A percentile compares a stretch with the other conserved stretches of the same genome.
phyloP scores from a whole-genome alignment of 2,113 vertebrate species.

The Chloroceryle aenea region DNA sequence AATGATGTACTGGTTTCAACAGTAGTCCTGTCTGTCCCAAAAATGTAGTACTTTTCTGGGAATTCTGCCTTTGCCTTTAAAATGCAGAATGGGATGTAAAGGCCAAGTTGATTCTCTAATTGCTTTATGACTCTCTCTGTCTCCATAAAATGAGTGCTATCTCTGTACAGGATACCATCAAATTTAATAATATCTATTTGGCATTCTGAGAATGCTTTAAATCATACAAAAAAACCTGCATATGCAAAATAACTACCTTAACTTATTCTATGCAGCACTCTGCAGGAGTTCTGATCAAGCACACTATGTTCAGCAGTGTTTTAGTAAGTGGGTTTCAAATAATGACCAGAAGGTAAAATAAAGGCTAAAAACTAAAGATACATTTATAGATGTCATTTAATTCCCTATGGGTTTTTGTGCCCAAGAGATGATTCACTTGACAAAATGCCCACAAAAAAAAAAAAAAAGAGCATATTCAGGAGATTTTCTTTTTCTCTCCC shows the following conservation, averaged over 20 bases:
- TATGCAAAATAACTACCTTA: not conserved
- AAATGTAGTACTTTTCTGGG: not conserved
- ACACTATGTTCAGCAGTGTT: not conserved
- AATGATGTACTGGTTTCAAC: not conserved
- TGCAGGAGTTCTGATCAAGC: not conserved
- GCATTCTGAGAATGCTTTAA: not conserved
- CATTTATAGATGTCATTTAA: not conserved
- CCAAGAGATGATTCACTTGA: not conserved
- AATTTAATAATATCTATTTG: slow-evolving; percentile 9
- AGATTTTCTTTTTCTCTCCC: not conserved
- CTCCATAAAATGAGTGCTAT: not conserved
- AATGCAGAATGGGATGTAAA: not conserved
- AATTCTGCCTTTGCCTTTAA: not conserved
- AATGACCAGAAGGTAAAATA: not conserved
- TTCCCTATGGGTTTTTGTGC: not conserved
- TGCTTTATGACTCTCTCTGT: not conserved
- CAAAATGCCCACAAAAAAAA: not conserved
- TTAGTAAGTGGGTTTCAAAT: not conserved
- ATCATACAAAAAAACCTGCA: not conserved
- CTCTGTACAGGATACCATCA: not conserved
- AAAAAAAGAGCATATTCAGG: no score
- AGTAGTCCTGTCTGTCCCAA: not conserved
- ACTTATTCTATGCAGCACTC: not conserved
- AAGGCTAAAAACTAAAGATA: not conserved
- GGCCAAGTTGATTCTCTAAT: not conserved